Evolutionary conservation across 2,888 invertebrate genomes (phyloP), one percentile per base, ranked within the genome.

Genomic region (Petrolisthes cinctipes): DNA sequence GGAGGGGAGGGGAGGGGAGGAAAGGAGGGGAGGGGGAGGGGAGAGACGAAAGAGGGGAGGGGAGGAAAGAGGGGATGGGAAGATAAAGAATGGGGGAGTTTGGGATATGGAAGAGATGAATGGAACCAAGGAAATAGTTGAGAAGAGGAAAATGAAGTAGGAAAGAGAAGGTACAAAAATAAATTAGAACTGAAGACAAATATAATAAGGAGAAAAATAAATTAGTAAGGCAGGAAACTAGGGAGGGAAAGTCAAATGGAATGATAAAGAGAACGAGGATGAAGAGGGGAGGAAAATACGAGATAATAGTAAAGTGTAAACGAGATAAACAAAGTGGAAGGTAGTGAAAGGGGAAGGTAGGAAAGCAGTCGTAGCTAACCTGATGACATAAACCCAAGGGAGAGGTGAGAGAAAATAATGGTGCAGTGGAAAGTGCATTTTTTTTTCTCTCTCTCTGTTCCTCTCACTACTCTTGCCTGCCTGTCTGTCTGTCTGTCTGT

Each of bases 231-330:
- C 56, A 56, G 71, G 53, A 57, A 56, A 73, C 23, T 53, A 71
- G 71, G 56, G 53, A 20, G 71, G 54, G 66, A 68, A 54, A 53
- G 51, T n/a, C 68, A n/a, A 20, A 85, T 5, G 53, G 61, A 61
- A 68, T 79, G 79, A 79, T 37, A 79, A 80, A 66, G 68, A 53
- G 80, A 80, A 54, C 61, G 80, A 68, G 51, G 53, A 80, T 66
- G 85, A 37, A 20, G 57, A 57, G 23, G 56, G 20, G n/a, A 37
- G 0, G 37, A 37, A 37, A 37, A 37, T 37, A 37, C 37, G 37
- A 37, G 37, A 37, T 37, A 37, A 37, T 1, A 37, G 37, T 37
- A 37, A 37, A 37, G 37, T 37, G 37, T 37, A 37, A 37, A 37
- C 2, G 37, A 37, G 37, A 37, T 37, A 37, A 37, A 37, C 37